Base-by-base conservation (phyloP, 2,888 invertebrate species). In the Habroteleia sp. region DNA sequence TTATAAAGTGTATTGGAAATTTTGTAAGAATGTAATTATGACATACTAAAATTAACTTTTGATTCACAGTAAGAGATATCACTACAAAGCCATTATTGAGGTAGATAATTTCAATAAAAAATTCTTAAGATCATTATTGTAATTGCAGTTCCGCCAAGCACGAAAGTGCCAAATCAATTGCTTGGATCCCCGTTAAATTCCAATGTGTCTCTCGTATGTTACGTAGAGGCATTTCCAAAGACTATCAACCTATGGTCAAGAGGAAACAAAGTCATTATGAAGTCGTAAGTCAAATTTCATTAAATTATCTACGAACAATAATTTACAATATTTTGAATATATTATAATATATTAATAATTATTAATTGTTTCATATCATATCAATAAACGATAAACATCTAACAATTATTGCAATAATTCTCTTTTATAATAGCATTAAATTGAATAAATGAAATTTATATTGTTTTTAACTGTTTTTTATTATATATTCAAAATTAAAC, bases 221-320 rank as follows among this genome's bases (percentile, higher is more conserved):
- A 91, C 76, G 91, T 93, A 13, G 93, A 94, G 81, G 93, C 93
- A 1, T 93, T 90, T 80, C 94, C 94, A 1, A 91, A 91, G 79
- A 91, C 93, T 44, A 91, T 93, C 83, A 93, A 92, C 87, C 92
- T 93, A 83, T 94, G 94, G 94, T 90, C 92, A 37, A 91, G 91
- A 81, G 90, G 91, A 77, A 91, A 91, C 54, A 91, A 92, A 86
- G 92, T 93, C 89, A 91, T 93, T 74, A 89, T 92, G 71, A 90
- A 91, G 68, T 92, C 92, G 71, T 71, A 63, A 62, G 71, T 71
- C 29, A 2, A 8, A 37, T 62, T 35, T 27, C 8, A 17, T 23
- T n/a, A 11, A n/a, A n/a, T n/a, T n/a, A n/a, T n/a, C n/a, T n/a
- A n/a, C n/a, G n/a, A n/a, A n/a, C n/a, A n/a, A n/a, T n/a, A n/a